Percentiles rank a stretch among this genome's conserved stretches.
phyloP scores from a whole-genome alignment of 2,113 vertebrate species.

The Psophia crepitans region DNA sequence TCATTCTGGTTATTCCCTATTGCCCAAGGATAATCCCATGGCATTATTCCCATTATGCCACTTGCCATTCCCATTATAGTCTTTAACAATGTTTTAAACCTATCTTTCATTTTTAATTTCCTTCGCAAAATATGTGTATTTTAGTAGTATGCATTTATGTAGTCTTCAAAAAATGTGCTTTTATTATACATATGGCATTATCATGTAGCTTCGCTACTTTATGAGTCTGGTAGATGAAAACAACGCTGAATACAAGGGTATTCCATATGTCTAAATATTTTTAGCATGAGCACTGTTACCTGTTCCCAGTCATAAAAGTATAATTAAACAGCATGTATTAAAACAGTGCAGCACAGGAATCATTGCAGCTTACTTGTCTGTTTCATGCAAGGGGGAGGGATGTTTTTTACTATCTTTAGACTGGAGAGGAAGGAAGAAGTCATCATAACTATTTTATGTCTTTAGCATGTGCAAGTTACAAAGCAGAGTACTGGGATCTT shows the following conservation, averaged over 20 bases:
- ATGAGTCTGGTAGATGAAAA: constrained; percentile 32
- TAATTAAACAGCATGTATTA: background rate
- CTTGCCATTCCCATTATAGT: constrained; percentile 71
- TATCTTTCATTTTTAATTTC: constrained; percentile 71
- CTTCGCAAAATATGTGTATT: constrained; percentile 61
- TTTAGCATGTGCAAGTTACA: constrained; percentile 4
- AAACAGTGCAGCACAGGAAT: background rate
- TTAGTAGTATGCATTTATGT: constrained; percentile 41
- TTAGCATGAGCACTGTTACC: constrained; percentile 5
- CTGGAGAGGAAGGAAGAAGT: constrained; percentile 24
- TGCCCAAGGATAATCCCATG: constrained; percentile 70
- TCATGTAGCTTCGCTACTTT: constrained; percentile 4
- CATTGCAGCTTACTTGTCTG: background rate
- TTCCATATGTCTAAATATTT: constrained; percentile 43
- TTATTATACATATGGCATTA: constrained; percentile 42
- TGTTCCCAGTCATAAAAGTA: constrained; percentile 25
- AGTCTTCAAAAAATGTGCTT: constrained; percentile 2
- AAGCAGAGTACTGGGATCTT: background rate
- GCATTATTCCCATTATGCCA: constrained; percentile 74
- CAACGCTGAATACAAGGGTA: background rate
- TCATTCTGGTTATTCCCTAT: constrained; percentile 73
- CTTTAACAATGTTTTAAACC: constrained; percentile 70
- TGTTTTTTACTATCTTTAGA: background rate
- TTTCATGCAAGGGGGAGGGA: background rate
- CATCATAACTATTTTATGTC: background rate